A percentile compares a stretch with the other conserved stretches of the same genome.
Evolutionary conservation across 1,140 invertebrate species (phyloP).

Genomic region (Ctenoplectra terminalis): DNA sequence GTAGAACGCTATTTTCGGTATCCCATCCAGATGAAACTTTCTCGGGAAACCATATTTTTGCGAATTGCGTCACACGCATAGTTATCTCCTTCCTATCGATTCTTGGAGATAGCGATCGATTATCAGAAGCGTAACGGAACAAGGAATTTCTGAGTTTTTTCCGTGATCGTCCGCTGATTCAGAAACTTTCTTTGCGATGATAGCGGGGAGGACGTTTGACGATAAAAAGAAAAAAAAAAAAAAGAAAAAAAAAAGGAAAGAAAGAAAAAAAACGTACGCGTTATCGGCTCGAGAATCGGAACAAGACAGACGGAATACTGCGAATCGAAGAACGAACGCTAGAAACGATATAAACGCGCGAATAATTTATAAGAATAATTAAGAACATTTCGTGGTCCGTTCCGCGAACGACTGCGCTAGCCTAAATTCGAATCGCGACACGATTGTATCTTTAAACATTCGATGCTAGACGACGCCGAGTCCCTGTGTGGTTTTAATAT

Average conservation of each 20-base stretch:
- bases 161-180: constrained; percentile 21
- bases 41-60: background rate
- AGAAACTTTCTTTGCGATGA: constrained; percentile 11
- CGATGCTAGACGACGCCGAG: background rate
- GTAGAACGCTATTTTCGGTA: constrained; percentile 46
- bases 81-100: background rate
- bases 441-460: background rate
- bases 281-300: constrained; percentile 55
- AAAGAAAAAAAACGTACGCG: no score
- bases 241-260: no score
- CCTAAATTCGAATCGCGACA: constrained; percentile 1
- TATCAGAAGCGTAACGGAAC: background rate
- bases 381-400: background rate
- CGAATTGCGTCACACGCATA: no score
- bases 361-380: constrained; percentile 34
- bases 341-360: background rate
- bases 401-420: background rate
- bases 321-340: background rate
- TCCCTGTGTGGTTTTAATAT: constrained; percentile 10
- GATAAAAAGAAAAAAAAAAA: constrained; percentile 23
- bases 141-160: background rate
- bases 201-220: constrained; percentile 20
- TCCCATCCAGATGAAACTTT: background rate
- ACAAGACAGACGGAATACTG: background rate
- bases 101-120: background rate